Evolutionary conservation across 2,888 invertebrate genomes (phyloP), one percentile per base, ranked within the genome.

Genomic region (Folsomia candida): DNA sequence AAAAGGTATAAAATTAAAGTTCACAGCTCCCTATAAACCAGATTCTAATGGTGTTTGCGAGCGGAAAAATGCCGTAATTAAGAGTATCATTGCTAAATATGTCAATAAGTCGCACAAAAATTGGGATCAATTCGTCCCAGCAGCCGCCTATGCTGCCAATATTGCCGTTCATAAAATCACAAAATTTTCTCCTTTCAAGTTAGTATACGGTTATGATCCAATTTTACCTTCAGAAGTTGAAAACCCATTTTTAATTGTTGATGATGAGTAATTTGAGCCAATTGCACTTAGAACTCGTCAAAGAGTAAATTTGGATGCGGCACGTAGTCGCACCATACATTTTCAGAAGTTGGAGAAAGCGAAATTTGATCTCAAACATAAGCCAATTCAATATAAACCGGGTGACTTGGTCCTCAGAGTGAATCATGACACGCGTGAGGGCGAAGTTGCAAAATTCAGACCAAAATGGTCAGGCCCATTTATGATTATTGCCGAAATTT

Each of bases 21-120:
- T n/a, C n/a, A n/a, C n/a, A n/a, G n/a, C n/a, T n/a, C 6, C 70
- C 1, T 70, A 66, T 22, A 29, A 70, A 1, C 70, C 62, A 3
- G 66, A 67, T 1, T 61, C 70, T 18, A 71, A 71, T 60, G 74
- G 67, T 0, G 51, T 72, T n/a, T 54, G 61, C 11, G 74, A 74
- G 47, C 57, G 69, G 20, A n/a, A 54, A 2, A 69, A 71, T 37
- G 65, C 68, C 47, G 47, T 51, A 1, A 27, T 74, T 20, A 69
- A 74, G 14, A n/a, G 60, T 11, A 54, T 47, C 1, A 20, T 74
- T 0, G 65, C 68, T 1, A 69, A 68, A 27, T 37, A 58, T n/a
- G 65, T 69, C 2, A 27, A 51, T 22, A 24, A 1, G 20, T n/a
- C 11, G 9, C 47, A 47, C 18, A 47, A 47, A 11, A 18, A 47